Percentiles rank a stretch among this genome's conserved stretches.
These are phyloP conservation scores for Zaprionus obscuricornis DNA, from an alignment of 2,888 invertebrate species.

Conservation along the genomic window DNA sequence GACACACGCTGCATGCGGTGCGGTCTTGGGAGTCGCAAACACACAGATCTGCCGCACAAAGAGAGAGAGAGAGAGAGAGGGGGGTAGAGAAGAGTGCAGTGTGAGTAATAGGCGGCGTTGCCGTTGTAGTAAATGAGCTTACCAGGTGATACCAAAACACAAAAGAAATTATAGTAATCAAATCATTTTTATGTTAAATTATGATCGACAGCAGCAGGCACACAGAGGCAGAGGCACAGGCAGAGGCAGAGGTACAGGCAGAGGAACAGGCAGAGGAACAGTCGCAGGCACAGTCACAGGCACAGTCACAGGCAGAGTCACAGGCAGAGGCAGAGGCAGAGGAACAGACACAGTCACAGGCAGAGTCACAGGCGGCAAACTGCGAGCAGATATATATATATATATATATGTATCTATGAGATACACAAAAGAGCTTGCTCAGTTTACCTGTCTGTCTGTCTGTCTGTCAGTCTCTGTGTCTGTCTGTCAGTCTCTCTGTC, in stretches of 20 bases:
- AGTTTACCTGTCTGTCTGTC: background rate
- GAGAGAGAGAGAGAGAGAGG: background rate
- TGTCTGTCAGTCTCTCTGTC: conserved; percentile 4
- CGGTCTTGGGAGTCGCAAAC: conserved; percentile 49
- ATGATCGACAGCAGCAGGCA: conserved; percentile 79
- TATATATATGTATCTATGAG: conserved; percentile 29
- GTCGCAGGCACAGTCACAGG: background rate
- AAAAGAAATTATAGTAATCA: conserved; percentile 78
- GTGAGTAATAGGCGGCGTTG: conserved; percentile 81
- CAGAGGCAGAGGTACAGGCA: background rate
- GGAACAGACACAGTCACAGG: background rate
- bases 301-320: conserved; percentile 7
- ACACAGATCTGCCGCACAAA: background rate
- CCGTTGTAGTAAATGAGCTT: conserved; percentile 80
- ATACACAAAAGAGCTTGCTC: conserved; percentile 36
- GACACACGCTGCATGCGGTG: conserved; percentile 80
- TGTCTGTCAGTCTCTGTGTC: too few species aligned
- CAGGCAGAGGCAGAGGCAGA: background rate
- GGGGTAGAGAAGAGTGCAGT: conserved; percentile 46
- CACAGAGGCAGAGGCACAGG: conserved; percentile 19
- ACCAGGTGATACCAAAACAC: conserved; percentile 80
- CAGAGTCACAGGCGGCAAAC: too few species aligned
- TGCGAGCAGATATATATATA: background rate
- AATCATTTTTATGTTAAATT: conserved; percentile 78
- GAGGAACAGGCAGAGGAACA: background rate